phyloP scores from a whole-genome alignment of 92 coral and sea anemone genomes.

The Zoanthus sansibaricus region DNA sequence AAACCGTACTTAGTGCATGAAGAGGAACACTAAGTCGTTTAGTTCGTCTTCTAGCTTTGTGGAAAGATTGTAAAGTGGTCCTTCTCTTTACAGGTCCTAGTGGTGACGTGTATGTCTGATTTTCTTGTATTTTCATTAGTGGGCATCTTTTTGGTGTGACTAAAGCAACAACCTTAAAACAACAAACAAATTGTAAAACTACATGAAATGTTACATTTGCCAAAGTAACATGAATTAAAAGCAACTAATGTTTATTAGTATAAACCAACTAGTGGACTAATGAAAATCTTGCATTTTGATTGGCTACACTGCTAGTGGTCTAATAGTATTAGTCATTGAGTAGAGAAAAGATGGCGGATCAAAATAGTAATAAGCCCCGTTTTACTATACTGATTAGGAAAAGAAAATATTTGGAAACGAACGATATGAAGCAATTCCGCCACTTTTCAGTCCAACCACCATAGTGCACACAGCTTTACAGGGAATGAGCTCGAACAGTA shows the following conservation, averaged over 20 bases:
- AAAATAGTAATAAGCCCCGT: no score
- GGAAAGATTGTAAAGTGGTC: not conserved
- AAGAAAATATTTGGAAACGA: no score
- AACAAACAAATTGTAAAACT: not conserved
- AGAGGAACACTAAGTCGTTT: conserved; percentile 78
- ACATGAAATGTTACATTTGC: not conserved
- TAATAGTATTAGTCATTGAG: no score
- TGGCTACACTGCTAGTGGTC: no score
- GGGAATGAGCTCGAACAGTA: no score
- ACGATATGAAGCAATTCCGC: no score
- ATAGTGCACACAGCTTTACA: no score
- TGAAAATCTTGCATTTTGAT: no score
- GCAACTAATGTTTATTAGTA: not conserved
- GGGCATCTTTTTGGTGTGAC: conserved; percentile 87
- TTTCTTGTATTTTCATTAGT: conserved; percentile 76
- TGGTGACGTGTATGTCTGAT: conserved; percentile 38
- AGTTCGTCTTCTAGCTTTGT: conserved; percentile 50
- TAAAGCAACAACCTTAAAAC: conserved; percentile 58
- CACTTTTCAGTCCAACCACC: no score
- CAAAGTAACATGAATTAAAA: not conserved
- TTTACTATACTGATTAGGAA: no score
- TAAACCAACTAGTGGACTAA: no score
- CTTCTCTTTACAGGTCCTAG: conserved; percentile 27
- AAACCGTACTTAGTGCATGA: conserved; percentile 52
- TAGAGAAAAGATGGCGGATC: no score